Percentiles rank a stretch among this genome's conserved stretches.
These are phyloP conservation scores for Thomomys bottae DNA, from an alignment of 2,113 vertebrate genomes.

Conservation along the genomic window DNA sequence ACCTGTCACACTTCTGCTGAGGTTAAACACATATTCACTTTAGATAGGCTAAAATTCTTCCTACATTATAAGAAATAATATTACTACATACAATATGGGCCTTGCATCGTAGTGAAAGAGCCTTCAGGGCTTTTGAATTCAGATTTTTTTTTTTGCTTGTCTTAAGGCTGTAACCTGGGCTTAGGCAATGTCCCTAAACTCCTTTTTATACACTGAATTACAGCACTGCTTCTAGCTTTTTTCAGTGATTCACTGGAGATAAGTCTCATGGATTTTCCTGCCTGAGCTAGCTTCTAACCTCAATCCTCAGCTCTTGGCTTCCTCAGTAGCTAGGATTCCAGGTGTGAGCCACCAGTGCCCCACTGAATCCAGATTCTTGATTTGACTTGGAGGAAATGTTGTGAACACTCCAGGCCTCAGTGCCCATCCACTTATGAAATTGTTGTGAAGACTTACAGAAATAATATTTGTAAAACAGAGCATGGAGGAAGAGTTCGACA, in stretches of 20 bases:
- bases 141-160: not conserved
- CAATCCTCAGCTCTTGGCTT: no score
- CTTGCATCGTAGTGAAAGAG: not conserved
- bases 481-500: not conserved
- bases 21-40: not conserved
- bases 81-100: not conserved
- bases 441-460: not conserved
- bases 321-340: no score
- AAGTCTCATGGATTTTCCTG: no score
- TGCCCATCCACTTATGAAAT: not conserved
- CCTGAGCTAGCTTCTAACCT: no score
- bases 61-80: not conserved
- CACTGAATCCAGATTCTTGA: not conserved
- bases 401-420: not conserved
- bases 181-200: no score
- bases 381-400: not conserved
- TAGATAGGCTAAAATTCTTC: not conserved
- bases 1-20: not conserved
- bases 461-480: not conserved
- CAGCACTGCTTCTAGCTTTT: no score
- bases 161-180: no score
- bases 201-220: no score
- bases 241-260: no score
- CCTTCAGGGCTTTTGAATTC: not conserved
- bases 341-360: no score